Evolutionary conservation across 2,113 vertebrate genomes (phyloP).

Genomic region (Dascyllus trimaculatus): DNA sequence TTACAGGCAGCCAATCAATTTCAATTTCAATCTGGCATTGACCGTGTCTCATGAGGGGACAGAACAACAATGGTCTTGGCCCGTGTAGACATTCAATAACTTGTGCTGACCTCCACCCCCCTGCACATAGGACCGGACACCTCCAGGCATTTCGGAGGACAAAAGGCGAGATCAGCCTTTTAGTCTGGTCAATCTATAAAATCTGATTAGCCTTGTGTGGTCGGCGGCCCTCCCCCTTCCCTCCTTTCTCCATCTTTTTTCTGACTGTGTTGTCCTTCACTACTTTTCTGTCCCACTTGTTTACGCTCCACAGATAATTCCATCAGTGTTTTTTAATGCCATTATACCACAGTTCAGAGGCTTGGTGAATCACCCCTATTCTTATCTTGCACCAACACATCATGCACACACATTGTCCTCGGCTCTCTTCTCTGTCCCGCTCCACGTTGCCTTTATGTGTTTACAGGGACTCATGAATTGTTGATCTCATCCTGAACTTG

Average conservation of each 20-base stretch:
- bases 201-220: constrained; percentile 79
- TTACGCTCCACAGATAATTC: constrained; percentile 66
- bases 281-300: constrained; percentile 17
- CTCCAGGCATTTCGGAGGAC: constrained; percentile 76
- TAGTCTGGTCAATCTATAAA: constrained; percentile 77
- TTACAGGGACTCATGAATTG: constrained; percentile 77
- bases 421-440: constrained; percentile 1
- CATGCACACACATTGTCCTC: constrained; percentile 50
- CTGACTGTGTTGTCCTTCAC: constrained; percentile 3
- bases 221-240: constrained; percentile 16
- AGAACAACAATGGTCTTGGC: constrained; percentile 74
- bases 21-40: constrained; percentile 81
- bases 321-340: constrained; percentile 66
- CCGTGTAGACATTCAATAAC: constrained; percentile 74
- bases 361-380: constrained; percentile 41
- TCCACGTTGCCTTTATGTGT: constrained; percentile 42
- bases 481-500: constrained; percentile 76
- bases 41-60: constrained; percentile 62
- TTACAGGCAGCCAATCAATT: constrained; percentile 82
- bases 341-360: constrained; percentile 62
- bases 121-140: constrained; percentile 47
- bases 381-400: constrained; percentile 43
- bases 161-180: constrained; percentile 79
- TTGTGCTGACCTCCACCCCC: constrained; percentile 63
- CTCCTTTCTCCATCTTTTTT: constrained; percentile 12